Conservation (phyloP, 2,888 invertebrate genomes). For the Liposcelis brunnea region DNA sequence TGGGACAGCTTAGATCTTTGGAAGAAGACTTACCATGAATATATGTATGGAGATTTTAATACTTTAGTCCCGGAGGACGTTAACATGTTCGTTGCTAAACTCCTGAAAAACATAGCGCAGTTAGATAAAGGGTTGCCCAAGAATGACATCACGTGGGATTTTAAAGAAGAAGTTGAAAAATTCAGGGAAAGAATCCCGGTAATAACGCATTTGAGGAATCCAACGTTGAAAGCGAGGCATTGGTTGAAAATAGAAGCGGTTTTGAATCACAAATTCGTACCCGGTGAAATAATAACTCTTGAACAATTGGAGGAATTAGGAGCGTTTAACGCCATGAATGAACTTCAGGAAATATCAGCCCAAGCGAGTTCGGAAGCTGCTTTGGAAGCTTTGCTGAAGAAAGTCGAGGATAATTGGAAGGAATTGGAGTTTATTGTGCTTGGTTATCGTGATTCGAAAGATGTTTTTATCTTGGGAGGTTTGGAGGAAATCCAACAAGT, state of each 20-base stretch:
- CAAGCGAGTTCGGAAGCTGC: conserved; percentile 79
- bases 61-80: conserved; percentile 58
- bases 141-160: conserved; percentile 58
- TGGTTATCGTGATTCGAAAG: conserved; percentile 63
- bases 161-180: conserved; percentile 58
- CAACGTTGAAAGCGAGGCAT: conserved; percentile 58
- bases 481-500: conserved; percentile 68
- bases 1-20: conserved; percentile 60
- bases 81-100: conserved; percentile 42
- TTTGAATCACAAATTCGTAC: conserved; percentile 46
- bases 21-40: conserved; percentile 29
- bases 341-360: conserved; percentile 68
- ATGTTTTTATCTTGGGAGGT: conserved; percentile 67
- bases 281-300: conserved; percentile 48
- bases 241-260: conserved; percentile 68
- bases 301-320: conserved; percentile 48
- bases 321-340: conserved; percentile 55
- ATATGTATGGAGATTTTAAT: conserved; percentile 34
- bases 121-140: conserved; percentile 68
- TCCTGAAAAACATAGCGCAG: conserved; percentile 52
- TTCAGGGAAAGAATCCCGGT: conserved; percentile 69
- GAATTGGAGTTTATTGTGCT: conserved; percentile 58
- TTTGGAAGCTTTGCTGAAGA: conserved; percentile 60
- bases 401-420: conserved; percentile 74
- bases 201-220: conserved; percentile 64